phyloP scores from a whole-genome alignment of 1,140 invertebrate species.

The Bombus pascuorum region DNA sequence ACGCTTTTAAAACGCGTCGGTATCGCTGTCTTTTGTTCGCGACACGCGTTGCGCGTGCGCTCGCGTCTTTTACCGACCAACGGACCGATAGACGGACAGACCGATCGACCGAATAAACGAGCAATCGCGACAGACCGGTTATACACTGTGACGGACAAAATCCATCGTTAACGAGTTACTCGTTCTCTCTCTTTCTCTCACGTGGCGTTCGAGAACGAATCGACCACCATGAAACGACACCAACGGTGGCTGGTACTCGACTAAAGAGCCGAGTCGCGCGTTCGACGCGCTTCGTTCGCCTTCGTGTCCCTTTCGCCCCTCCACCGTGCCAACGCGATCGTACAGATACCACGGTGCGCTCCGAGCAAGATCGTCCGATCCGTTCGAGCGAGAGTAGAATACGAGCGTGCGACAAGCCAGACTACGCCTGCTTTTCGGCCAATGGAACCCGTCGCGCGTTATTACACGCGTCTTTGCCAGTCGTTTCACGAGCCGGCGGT shows the following conservation, averaged over 20 bases:
- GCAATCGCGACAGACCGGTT: slow-evolving; percentile 29
- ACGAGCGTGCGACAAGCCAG: slow-evolving; percentile 4
- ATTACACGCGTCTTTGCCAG: slow-evolving; percentile 66
- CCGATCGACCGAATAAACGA: background rate
- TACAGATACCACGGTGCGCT: slow-evolving; percentile 38
- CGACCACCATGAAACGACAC: slow-evolving; percentile 32
- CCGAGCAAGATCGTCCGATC: slow-evolving; percentile 55
- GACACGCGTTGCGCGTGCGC: slow-evolving; percentile 41
- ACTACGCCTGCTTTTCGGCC: slow-evolving; percentile 56
- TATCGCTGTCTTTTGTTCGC: slow-evolving; percentile 40
- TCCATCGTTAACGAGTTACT: slow-evolving; percentile 58
- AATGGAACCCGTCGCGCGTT: slow-evolving; percentile 56
- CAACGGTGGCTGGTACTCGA: slow-evolving; percentile 72
- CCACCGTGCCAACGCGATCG: slow-evolving; percentile 38
- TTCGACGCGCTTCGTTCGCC: slow-evolving; percentile 67
- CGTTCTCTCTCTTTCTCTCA: slow-evolving; percentile 25
- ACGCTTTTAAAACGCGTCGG: slow-evolving; percentile 45
- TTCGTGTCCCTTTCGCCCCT: slow-evolving; percentile 58
- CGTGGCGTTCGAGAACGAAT: slow-evolving; percentile 30
- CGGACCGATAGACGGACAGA: background rate
- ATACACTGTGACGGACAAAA: slow-evolving; percentile 53
- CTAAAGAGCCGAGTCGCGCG: slow-evolving; percentile 66
- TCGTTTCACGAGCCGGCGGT: background rate
- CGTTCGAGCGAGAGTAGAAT: slow-evolving; percentile 24
- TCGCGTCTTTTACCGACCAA: slow-evolving; percentile 18